phyloP scores from a whole-genome alignment of 2,113 vertebrate species.

The Vicugna pacos region DNA sequence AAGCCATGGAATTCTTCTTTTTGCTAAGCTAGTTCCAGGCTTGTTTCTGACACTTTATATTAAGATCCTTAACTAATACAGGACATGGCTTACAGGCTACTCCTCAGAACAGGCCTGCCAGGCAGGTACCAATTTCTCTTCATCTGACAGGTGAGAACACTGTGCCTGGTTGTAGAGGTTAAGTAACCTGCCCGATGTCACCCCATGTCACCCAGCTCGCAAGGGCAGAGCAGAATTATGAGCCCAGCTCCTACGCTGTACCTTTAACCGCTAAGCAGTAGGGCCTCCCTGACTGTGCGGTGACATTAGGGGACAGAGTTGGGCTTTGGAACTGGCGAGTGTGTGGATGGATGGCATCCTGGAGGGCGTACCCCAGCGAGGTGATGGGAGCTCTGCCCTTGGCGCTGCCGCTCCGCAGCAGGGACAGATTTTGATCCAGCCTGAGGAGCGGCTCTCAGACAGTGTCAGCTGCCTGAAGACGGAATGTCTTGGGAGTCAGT shows the following conservation, averaged over 20 bases:
- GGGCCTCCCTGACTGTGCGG: not conserved
- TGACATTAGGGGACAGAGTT: not conserved
- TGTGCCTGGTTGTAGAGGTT: not conserved
- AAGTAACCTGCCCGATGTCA: not conserved
- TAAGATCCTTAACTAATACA: not conserved
- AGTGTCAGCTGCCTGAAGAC: constrained; percentile 34
- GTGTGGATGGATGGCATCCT: not conserved
- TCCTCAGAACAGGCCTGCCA: not conserved
- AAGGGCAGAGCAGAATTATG: not conserved
- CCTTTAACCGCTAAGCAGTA: not conserved
- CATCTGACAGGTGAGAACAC: not conserved
- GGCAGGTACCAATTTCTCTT: not conserved
- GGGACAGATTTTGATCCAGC: constrained; percentile 38
- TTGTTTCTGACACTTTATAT: not conserved
- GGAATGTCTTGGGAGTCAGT: constrained; percentile 3
- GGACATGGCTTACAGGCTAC: not conserved
- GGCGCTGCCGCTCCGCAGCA: not conserved
- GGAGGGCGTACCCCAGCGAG: not conserved
- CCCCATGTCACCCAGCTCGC: not conserved
- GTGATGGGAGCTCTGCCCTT: not conserved
- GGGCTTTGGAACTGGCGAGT: not conserved
- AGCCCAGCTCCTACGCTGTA: not conserved
- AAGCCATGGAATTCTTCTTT: not conserved
- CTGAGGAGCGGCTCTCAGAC: not conserved
- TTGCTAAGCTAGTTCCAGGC: not conserved